Evolutionary conservation across 2,113 vertebrate genomes (phyloP), one percentile per base, ranked within the genome.

Genomic region (Calyptommatus sinebrachiatus): DNA sequence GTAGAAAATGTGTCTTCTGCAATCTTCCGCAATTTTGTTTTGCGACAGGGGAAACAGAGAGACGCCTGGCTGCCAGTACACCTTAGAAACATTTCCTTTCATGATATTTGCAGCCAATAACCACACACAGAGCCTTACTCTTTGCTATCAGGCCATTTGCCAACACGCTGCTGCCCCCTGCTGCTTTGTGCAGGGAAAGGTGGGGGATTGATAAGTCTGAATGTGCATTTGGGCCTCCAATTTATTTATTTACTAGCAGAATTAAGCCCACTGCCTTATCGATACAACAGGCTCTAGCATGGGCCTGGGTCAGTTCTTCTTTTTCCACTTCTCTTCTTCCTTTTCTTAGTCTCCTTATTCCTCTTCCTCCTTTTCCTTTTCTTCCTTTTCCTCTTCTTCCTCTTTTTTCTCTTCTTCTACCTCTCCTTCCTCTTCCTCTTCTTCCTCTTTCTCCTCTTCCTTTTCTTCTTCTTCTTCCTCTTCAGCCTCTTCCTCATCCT

Each of bases 121-220:
- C 7, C 61, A 71, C 24, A 0, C 0, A 11, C 62, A 71, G 61
- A 63, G 76, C 10, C 35, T 20, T 5, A 2, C 24, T 22, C 12
- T 35, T 9, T 5, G 24, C 0, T 46, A 83, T 63, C 72, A 24
- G 0, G 0, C 57, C 0, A 4, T 78, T 83, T 80, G 76, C 84
- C 21, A 5, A 83, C 16, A 62, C 80, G 84, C 77, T 89, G 83
- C 87, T 92, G 87, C 89, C 88, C 84, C 86, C 89, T 84, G 90
- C 84, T 75, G 79, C 9, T 28, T 10, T 21, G 5, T 8, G 5
- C 3, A 9, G 11, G 41, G 63, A 78, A 46, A 6, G 26, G 16
- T 16, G 45, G 3, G 2, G 1, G 29, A 35, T n/a, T 62, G n/a
- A 26, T 10, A 11, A 16, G 35, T n/a, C 31, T 0, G 29, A 35